Evolutionary conservation across 2,797 vertebrate genomes (phyloP).

Genomic region (Thripadectes ignobilis): DNA sequence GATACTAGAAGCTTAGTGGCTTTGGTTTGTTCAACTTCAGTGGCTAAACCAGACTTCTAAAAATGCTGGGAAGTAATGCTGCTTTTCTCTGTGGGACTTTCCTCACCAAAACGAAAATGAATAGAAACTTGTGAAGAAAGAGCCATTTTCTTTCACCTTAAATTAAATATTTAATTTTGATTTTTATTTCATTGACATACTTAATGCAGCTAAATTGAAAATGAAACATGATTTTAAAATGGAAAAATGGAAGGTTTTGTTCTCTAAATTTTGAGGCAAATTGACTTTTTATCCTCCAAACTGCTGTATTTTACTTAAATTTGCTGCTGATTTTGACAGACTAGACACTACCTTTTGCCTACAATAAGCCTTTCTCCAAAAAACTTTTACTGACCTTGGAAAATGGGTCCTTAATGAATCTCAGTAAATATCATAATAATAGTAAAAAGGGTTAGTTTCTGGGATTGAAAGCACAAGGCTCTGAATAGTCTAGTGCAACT

Average conservation of each 20-base stretch:
- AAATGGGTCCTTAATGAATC: not conserved
- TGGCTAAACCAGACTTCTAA: not conserved
- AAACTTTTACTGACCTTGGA: not conserved
- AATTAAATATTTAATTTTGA: not conserved
- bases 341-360: not conserved
- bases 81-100: not conserved
- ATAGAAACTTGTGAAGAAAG: not conserved
- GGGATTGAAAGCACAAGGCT: not conserved
- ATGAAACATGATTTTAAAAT: not conserved
- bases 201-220: not conserved
- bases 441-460: not conserved
- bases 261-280: not conserved
- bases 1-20: not conserved
- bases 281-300: not conserved
- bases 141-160: not conserved
- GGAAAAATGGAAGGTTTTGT: not conserved
- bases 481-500: not conserved
- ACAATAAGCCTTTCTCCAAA: not conserved
- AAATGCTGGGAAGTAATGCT: not conserved
- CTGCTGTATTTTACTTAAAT: not conserved
- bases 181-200: not conserved
- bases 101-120: not conserved
- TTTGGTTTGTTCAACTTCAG: constrained; percentile 1
- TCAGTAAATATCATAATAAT: not conserved
- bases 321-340: not conserved